Conservation (phyloP, 2,888 invertebrate species). For the Clanis bilineata region DNA sequence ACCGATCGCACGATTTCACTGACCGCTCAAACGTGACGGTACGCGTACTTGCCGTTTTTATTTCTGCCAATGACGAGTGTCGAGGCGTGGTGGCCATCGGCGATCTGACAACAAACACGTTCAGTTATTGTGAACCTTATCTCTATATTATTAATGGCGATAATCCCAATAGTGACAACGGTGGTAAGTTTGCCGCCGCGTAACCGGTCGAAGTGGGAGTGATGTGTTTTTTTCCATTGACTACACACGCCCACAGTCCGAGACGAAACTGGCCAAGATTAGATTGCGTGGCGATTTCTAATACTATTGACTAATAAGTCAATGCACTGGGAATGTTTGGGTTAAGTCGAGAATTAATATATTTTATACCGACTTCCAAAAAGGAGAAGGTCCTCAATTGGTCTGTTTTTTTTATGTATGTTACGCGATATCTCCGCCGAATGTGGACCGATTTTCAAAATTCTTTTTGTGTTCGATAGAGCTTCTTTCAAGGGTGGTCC, state of each 20-base stretch:
- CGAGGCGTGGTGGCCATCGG: constrained; percentile 76
- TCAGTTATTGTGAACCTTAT: constrained; percentile 47
- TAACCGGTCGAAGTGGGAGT: constrained; percentile 75
- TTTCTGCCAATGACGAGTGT: constrained; percentile 82
- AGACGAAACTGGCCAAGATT: constrained; percentile 53
- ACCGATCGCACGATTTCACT: constrained; percentile 78
- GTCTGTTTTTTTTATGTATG: no score
- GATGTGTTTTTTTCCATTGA: constrained; percentile 73
- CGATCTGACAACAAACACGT: constrained; percentile 48
- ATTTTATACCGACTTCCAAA: no score
- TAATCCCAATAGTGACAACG: constrained; percentile 36
- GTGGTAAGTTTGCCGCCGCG: constrained; percentile 48
- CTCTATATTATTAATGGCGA: constrained; percentile 43
- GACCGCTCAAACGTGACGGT: constrained; percentile 79
- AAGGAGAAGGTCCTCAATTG: no score
- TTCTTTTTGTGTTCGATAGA: no score
- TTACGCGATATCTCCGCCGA: no score
- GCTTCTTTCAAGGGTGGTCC: no score
- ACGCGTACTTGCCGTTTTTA: constrained; percentile 81
- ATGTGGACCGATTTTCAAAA: no score
- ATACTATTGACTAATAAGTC: constrained; percentile 26
- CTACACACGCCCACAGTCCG: constrained; percentile 73
- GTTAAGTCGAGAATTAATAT: background rate
- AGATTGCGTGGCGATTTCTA: constrained; percentile 60
- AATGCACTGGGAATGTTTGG: background rate